These are phyloP conservation scores for Drosophila bunnanda DNA, from an alignment of 2,888 invertebrate genomes.

Conservation along the genomic window DNA sequence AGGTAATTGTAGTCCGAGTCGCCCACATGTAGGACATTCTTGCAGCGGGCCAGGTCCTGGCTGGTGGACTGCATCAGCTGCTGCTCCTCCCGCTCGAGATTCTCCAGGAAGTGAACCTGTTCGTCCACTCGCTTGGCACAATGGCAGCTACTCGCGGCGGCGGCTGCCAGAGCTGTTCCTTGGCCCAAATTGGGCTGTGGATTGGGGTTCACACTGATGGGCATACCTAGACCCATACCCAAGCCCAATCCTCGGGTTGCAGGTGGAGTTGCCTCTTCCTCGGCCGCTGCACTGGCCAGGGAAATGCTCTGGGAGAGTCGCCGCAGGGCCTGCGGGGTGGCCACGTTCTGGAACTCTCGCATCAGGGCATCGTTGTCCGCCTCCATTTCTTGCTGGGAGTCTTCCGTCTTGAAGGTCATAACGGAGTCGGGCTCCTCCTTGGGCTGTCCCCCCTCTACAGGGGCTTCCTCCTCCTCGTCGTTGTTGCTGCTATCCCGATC, in stretches of 20 bases:
- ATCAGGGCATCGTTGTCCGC: slow-evolving; percentile 76
- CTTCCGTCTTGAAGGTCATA: slow-evolving; percentile 58
- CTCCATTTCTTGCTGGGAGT: slow-evolving; percentile 61
- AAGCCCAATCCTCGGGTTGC: background rate
- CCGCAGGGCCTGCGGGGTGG: slow-evolving; percentile 78
- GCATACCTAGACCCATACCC: background rate
- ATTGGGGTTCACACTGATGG: background rate
- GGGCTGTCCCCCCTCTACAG: background rate
- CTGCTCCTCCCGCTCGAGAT: slow-evolving; percentile 77
- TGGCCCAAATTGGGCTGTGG: background rate
- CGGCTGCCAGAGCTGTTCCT: slow-evolving; percentile 56
- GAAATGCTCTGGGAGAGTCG: slow-evolving; percentile 75
- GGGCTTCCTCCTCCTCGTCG: slow-evolving; percentile 57
- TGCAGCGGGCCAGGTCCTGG: slow-evolving; percentile 75
- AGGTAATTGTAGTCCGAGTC: slow-evolving; percentile 82
- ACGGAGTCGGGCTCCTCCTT: slow-evolving; percentile 17
- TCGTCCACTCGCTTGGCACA: slow-evolving; percentile 75
- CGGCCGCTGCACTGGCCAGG: slow-evolving; percentile 67
- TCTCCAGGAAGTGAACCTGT: slow-evolving; percentile 76
- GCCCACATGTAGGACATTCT: slow-evolving; percentile 73
- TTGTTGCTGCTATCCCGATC: slow-evolving; percentile 55
- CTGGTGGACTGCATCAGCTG: slow-evolving; percentile 79
- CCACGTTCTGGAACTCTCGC: slow-evolving; percentile 72
- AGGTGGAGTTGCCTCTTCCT: slow-evolving; percentile 48
- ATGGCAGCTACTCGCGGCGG: slow-evolving; percentile 66